phyloP scores from a whole-genome alignment of 2,113 vertebrate genomes.

The Sturnira hondurensis region DNA sequence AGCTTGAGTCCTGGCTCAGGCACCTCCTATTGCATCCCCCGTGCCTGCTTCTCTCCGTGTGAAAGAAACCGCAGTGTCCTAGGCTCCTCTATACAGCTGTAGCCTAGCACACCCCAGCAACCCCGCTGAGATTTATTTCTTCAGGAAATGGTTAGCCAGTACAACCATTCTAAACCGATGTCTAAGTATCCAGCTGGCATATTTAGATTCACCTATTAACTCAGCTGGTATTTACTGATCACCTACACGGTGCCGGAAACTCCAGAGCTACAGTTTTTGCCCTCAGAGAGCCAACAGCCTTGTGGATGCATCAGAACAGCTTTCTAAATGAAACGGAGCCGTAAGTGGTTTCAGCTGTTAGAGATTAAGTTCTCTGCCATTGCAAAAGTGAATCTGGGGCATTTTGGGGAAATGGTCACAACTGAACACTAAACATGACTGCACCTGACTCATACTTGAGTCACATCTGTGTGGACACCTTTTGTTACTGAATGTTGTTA shows the following conservation, averaged over 20 bases:
- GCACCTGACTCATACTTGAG: background rate
- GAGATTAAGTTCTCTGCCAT: background rate
- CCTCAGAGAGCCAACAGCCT: background rate
- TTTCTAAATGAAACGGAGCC: background rate
- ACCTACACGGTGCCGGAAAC: background rate
- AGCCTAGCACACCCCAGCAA: background rate
- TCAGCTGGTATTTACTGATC: accelerated
- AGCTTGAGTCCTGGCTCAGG: accelerated
- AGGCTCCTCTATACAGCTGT: accelerated
- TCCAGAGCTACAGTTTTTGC: background rate
- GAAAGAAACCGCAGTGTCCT: accelerated
- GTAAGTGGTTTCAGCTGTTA: background rate
- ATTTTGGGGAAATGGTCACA: background rate
- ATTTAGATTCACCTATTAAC: too few relatives aligned
- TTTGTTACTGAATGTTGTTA: accelerated
- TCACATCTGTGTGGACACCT: accelerated
- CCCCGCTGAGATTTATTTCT: background rate
- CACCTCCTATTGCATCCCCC: background rate
- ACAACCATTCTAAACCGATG: background rate
- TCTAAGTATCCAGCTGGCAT: accelerated
- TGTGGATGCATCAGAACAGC: background rate
- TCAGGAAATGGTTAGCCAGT: background rate
- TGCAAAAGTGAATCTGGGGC: too few relatives aligned
- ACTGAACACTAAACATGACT: background rate
- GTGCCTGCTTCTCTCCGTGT: background rate